A percentile compares a stretch with the other conserved stretches of the same genome.
Conservation (phyloP, 1,140 invertebrate species). For the Streblospio benedicti region DNA sequence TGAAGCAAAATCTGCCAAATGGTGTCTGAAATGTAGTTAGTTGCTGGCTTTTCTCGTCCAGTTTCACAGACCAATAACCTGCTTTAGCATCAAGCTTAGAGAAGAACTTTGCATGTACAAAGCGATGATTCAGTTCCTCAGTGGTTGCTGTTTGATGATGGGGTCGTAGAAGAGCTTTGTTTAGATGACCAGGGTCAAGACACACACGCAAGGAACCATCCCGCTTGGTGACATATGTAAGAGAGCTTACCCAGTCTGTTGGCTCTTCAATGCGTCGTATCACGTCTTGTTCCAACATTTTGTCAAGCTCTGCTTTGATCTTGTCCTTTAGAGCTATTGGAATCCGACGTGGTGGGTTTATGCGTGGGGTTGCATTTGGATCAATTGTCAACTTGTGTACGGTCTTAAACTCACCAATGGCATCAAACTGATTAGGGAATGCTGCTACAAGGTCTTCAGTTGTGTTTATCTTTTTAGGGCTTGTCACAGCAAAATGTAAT, state of each 20-base stretch:
- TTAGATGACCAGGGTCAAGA: conserved; percentile 23
- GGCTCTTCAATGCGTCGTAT: conserved; percentile 19
- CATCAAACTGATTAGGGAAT: too few species aligned
- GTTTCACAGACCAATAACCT: conserved; percentile 34
- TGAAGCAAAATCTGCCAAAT: conserved; percentile 28
- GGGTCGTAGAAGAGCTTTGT: conserved; percentile 21
- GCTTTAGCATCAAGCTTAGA: conserved; percentile 29
- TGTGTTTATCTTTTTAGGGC: too few species aligned
- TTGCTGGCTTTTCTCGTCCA: conserved; percentile 25
- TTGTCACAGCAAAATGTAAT: too few species aligned
- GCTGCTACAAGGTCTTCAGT: too few species aligned
- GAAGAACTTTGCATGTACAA: conserved; percentile 20
- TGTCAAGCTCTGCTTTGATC: background rate
- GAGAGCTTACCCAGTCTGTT: conserved; percentile 20
- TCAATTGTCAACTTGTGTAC: too few species aligned
- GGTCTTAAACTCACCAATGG: too few species aligned
- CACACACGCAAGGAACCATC: conserved; percentile 22
- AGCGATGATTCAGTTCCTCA: conserved; percentile 25
- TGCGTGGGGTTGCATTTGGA: background rate
- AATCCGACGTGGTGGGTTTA: background rate
- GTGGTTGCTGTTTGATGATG: conserved; percentile 19
- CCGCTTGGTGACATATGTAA: conserved; percentile 20
- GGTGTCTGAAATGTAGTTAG: conserved; percentile 31
- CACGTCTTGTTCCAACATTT: conserved; percentile 13
- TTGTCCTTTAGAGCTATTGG: background rate